Percentiles rank a stretch among this genome's conserved stretches.
Conservation (phyloP, 2,113 vertebrate species). For the Phylloscopus trochiloides region DNA sequence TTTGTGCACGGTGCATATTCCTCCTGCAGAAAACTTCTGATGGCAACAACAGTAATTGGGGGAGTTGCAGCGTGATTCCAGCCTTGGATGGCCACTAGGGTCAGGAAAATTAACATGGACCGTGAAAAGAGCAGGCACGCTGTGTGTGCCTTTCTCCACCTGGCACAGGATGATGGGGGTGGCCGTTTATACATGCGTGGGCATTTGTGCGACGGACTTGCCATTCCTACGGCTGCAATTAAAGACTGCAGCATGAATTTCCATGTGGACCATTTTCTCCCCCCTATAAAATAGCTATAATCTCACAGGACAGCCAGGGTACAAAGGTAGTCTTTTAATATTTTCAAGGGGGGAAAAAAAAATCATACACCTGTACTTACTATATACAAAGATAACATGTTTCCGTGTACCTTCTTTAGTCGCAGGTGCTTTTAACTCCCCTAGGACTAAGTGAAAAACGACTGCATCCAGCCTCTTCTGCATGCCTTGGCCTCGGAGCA, state of each 20-base stretch:
- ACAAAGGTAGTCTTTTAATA: not conserved
- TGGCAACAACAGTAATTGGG: not conserved
- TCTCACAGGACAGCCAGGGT: not conserved
- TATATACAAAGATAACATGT: not conserved
- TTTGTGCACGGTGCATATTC: not conserved
- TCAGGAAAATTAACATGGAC: not conserved
- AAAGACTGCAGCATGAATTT: not conserved
- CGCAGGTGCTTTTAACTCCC: not conserved
- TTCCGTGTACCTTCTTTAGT: not conserved
- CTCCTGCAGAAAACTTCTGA: not conserved
- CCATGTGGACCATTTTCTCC: not conserved
- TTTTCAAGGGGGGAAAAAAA: rapidly evolving
- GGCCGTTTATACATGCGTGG: not conserved
- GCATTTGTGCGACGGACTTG: not conserved
- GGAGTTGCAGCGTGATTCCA: not conserved
- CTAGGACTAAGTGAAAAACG: not conserved
- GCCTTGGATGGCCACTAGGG: not conserved
- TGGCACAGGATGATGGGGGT: not conserved
- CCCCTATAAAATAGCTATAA: not conserved
- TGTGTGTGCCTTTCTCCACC: not conserved
- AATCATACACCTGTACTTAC: not conserved
- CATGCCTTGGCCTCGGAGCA: not conserved
- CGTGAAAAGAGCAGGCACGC: not conserved
- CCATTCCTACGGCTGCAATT: not conserved
- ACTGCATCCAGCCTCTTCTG: not conserved